A percentile compares a stretch with the other conserved stretches of the same genome.
These are phyloP conservation scores for cat (Felis catus) DNA, from an alignment of 2,113 vertebrate species.

Conservation along the genomic window F.catus_Fca126_mat1.0 CM031425.1:31041001-31041500, in stretches of 20 bases:
- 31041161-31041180: not conserved
- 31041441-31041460: not conserved
- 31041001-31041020: not conserved
- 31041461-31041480: not conserved
- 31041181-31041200: not conserved
- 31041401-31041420: not conserved
- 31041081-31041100: too few species aligned
- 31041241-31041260: not conserved
- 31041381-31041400: not conserved
- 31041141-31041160: not conserved
- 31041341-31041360: not conserved
- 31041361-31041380: too few species aligned
- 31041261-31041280: not conserved
- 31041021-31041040: not conserved
- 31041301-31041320: not conserved
- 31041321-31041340: not conserved
- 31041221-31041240: too few species aligned
- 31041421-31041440: not conserved
- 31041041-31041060: not conserved
- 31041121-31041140: accelerated
- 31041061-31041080: not conserved
- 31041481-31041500: not conserved
- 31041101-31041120: not conserved
- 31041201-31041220: too few species aligned
- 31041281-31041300: not conserved